Evolutionary conservation across 2,888 invertebrate species (phyloP).

Genomic region (Epiblema foenella): DNA sequence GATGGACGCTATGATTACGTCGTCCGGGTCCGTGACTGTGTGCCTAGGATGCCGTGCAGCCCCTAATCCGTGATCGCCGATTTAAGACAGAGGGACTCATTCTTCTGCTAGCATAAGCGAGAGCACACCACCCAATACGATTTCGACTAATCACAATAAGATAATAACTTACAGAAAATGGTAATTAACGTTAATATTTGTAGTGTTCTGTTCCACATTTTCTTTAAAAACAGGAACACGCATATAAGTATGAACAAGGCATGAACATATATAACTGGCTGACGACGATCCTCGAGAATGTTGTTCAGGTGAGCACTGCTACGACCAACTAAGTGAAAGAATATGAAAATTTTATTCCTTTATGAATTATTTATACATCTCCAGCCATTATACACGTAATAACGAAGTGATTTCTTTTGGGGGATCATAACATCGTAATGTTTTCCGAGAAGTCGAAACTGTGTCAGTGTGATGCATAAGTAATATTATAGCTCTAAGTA

Average conservation of each 20-base stretch:
- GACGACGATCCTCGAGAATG: constrained; percentile 10
- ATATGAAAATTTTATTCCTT: constrained; percentile 63
- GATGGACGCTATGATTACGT: no score
- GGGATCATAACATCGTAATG: constrained; percentile 40
- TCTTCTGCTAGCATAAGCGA: not conserved
- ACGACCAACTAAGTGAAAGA: constrained; percentile 56
- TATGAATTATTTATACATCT: constrained; percentile 61
- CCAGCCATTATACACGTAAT: constrained; percentile 48
- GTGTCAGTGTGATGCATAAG: constrained; percentile 11
- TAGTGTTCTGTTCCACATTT: not conserved
- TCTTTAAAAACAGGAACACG: not conserved
- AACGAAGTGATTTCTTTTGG: constrained; percentile 47
- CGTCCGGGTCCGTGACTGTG: no score
- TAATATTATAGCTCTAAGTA: not conserved
- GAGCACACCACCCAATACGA: not conserved
- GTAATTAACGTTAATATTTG: not conserved
- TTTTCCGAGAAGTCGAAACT: constrained; percentile 29
- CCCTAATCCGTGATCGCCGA: no score
- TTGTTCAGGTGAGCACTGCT: constrained; percentile 34
- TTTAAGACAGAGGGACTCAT: no score
- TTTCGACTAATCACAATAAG: not conserved
- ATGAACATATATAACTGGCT: not conserved
- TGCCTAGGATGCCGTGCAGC: no score
- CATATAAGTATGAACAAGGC: not conserved
- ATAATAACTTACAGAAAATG: no score